Evolutionary conservation across 2,888 invertebrate species (phyloP), one percentile per base, ranked within the genome.

Genomic region (Caenorhabditis parvicauda): DNA sequence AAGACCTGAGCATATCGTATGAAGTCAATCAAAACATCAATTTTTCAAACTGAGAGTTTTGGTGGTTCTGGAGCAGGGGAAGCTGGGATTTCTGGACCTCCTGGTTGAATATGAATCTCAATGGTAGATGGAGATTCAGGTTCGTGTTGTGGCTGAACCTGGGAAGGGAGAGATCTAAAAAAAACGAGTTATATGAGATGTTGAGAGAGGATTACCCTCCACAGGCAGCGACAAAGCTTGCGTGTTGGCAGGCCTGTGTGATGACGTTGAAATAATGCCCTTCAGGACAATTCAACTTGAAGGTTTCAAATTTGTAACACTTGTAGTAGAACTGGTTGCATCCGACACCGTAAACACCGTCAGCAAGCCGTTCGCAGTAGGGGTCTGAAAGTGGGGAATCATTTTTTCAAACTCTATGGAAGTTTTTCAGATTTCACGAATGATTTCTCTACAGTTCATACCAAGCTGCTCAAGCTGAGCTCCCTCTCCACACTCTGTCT

Each of bases 181-280:
- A n/a, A n/a, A n/a, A n/a, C n/a, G n/a, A n/a, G n/a, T n/a, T n/a
- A n/a, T n/a, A n/a, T n/a, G n/a, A n/a, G n/a, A n/a, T n/a, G n/a
- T n/a, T n/a, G n/a, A n/a, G n/a, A n/a, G n/a, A n/a, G n/a, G n/a
- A n/a, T n/a, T n/a, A n/a, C n/a, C n/a, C n/a, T n/a, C n/a, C n/a
- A n/a, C n/a, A n/a, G n/a, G n/a, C n/a, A n/a, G n/a, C n/a, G n/a
- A n/a, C 24, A 25, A 19, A 32, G n/a, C 24, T 7, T 39, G 17
- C 49, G 25, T 35, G 41, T 17, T 6, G 27, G 53, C 77, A 77
- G 12, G 22, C 19, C 12, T 54, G 32, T 35, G 32, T 45, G 24
- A 56, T 38, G 5, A 59, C 7, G 38, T 67, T 59, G 60, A 64
- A 77, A 49, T 59, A 56, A n/a, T 70, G 51, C 35, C 71, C 75